Evolutionary conservation across 2,888 invertebrate species (phyloP), one percentile per base, ranked within the genome.

Genomic region (Chesias legatella): DNA sequence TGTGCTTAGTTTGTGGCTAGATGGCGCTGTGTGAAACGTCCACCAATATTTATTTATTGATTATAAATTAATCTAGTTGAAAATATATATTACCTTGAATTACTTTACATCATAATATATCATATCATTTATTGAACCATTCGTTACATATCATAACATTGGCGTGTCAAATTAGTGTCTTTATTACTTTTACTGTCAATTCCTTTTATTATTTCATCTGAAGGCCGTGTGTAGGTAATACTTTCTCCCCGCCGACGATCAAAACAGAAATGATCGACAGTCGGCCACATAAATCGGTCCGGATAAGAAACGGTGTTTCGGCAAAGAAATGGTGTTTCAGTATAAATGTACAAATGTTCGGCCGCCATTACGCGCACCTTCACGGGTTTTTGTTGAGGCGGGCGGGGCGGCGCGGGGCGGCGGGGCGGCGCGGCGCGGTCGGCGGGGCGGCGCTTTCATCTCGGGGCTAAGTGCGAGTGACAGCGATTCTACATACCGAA

Each of bases 271-370:
- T 36, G 40, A 45, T 33, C 1, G 5, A 44, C 48, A 34, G 53
- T 36, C 48, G 54, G 51, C 7, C 41, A 60, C 54, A 67, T 67
- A 68, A 66, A 67, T 67, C 65, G 61, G 48, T n/a, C 34, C 20
- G 13, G 25, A 17, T 17, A 17, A 17, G 13, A 17, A n/a, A 17
- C 13, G 13, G 13, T 17, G 13, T 17, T 17, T 17, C 10, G 26
- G 33, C 21, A 26, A 48, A 45, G 35, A 48, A 48, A 29, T 33
- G 44, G 33, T 48, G 51, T 54, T 51, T 50, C 48, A 60, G 79
- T 77, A 80, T 81, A 81, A 82, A 78, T 64, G 66, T 73, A 81
- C 82, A 82, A 80, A 81, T 82, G 82, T 82, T 73, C 67, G 60
- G 61, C 56, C 62, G 65, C 78, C 75, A 81, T 82, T 81, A 82